phyloP scores from a whole-genome alignment of 2,797 vertebrate genomes.

The Fundulus diaphanus region DNA sequence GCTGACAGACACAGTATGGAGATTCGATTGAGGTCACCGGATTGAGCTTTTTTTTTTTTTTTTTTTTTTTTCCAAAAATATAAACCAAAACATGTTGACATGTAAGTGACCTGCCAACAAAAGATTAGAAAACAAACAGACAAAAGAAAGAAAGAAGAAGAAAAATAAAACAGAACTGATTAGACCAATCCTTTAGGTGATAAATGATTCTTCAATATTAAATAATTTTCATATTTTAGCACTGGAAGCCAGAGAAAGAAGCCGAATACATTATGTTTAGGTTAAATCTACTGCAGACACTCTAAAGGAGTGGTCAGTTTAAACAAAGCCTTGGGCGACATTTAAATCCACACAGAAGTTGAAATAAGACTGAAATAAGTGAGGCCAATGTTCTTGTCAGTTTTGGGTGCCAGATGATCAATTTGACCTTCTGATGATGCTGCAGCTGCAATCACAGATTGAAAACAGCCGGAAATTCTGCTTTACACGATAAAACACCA shows the following conservation, averaged over 20 bases:
- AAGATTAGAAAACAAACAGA: constrained; percentile 70
- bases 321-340: constrained; percentile 97
- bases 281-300: constrained; percentile 68
- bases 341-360: constrained; percentile 59
- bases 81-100: constrained; percentile 78
- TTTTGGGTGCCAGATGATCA: constrained; percentile 2
- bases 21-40: constrained; percentile 98
- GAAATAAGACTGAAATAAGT: constrained; percentile 1
- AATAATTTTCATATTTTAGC: background rate
- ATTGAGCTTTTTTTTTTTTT: constrained; percentile 89
- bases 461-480: constrained; percentile 16
- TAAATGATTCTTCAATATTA: constrained; percentile 41
- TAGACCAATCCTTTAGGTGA: constrained; percentile 97
- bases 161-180: constrained; percentile 76
- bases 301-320: constrained; percentile 97
- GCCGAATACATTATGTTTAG: background rate
- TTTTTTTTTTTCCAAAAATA: no score
- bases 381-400: constrained; percentile 14
- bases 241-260: background rate
- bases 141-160: constrained; percentile 60
- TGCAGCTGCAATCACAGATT: constrained; percentile 20
- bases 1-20: constrained; percentile 97
- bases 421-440: constrained; percentile 34
- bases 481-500: constrained; percentile 21
- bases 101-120: constrained; percentile 96